These are phyloP conservation scores for Lagothrix lagotricha DNA, from an alignment of 2,797 vertebrate genomes.

Conservation along the genomic window DNA sequence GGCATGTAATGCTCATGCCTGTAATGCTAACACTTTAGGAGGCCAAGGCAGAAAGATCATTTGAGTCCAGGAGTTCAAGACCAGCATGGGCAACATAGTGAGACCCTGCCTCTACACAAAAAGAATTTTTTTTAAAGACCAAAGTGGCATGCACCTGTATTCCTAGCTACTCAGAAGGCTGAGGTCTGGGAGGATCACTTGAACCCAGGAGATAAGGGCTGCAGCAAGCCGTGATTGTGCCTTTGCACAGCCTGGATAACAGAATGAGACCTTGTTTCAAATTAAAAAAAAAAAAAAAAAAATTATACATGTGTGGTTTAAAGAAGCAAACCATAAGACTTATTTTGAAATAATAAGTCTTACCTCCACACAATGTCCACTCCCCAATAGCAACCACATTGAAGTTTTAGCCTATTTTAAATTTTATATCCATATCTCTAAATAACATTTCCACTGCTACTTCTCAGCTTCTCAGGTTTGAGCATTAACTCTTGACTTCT, in stretches of 20 bases:
- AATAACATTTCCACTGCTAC: neutral
- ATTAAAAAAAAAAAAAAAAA: no score
- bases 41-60: neutral
- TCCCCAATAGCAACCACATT: neutral
- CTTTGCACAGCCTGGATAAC: neutral
- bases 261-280: neutral
- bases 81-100: neutral
- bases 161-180: neutral
- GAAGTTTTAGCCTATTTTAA: neutral
- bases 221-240: neutral
- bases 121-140: accelerated
- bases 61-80: neutral
- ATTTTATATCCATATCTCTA: neutral
- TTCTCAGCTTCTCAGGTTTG: neutral
- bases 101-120: neutral
- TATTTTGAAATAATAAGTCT: neutral
- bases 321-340: neutral
- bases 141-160: neutral
- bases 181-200: neutral
- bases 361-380: neutral
- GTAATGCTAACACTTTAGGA: neutral
- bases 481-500: neutral
- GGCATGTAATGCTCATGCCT: neutral
- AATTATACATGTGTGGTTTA: neutral
- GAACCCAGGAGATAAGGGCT: neutral